Conservation (phyloP, 2,888 invertebrate genomes). For the Bibio marci region DNA sequence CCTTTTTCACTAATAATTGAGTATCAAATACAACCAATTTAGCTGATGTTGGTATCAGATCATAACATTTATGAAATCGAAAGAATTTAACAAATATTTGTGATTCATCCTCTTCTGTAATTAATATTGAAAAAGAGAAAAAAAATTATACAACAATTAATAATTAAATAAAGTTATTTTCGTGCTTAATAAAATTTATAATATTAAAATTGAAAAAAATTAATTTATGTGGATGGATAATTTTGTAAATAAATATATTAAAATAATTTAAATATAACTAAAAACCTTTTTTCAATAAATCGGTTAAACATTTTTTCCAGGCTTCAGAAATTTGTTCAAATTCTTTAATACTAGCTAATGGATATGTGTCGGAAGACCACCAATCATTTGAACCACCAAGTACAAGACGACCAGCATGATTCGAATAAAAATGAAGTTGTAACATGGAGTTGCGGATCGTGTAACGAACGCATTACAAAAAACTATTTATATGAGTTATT, state of each 20-base stretch:
- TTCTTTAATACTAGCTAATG: slow-evolving; percentile 72
- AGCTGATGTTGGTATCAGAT: slow-evolving; percentile 97
- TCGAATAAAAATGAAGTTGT: slow-evolving; percentile 70
- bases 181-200: no score
- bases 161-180: slow-evolving; percentile 3
- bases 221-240: neutral
- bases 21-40: slow-evolving; percentile 99
- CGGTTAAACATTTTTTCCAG: slow-evolving; percentile 59
- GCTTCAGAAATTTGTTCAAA: slow-evolving; percentile 63
- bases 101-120: slow-evolving; percentile 86
- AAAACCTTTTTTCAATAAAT: slow-evolving; percentile 47
- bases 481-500: no score
- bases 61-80: slow-evolving; percentile 99
- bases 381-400: slow-evolving; percentile 31
- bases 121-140: slow-evolving; percentile 26
- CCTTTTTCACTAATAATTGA: slow-evolving; percentile 92
- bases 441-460: slow-evolving; percentile 36
- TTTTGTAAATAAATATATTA: neutral
- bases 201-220: neutral
- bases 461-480: no score
- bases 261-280: neutral
- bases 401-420: slow-evolving; percentile 49
- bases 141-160: slow-evolving; percentile 10
- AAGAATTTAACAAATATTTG: slow-evolving; percentile 98
- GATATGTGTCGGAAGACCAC: slow-evolving; percentile 40